Percentiles rank a stretch among this genome's conserved stretches.
These are phyloP conservation scores for Lithophane socia DNA, from an alignment of 2,888 invertebrate species.

Conservation along the genomic window DNA sequence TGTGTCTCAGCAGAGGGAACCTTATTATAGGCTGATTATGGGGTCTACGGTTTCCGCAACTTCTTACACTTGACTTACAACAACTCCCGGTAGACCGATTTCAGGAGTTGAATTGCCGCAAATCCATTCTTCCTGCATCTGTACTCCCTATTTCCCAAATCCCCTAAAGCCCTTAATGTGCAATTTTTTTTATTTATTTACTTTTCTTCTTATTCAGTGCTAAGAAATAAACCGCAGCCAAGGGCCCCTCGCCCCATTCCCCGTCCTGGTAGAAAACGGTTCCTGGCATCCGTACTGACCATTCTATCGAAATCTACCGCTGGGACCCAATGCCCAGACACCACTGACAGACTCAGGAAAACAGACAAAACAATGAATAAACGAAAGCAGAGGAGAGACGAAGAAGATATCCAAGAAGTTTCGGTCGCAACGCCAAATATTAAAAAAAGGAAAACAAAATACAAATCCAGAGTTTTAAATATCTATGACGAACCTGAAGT, in stretches of 20 bases:
- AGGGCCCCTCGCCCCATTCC: constrained; percentile 69
- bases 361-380: constrained; percentile 20
- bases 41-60: background rate
- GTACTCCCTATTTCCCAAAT: background rate
- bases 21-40: too few relatives aligned
- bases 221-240: constrained; percentile 21
- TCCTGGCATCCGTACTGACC: constrained; percentile 74
- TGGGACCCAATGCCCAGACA: constrained; percentile 75
- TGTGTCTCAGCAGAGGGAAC: background rate
- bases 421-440: background rate
- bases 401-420: constrained; percentile 4
- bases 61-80: too few relatives aligned
- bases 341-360: constrained; percentile 11
- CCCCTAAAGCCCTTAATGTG: background rate
- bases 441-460: constrained; percentile 62
- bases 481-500: constrained; percentile 53
- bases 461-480: constrained; percentile 69
- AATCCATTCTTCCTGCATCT: background rate
- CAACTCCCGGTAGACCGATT: background rate
- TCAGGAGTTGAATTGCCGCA: background rate
- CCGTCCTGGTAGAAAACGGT: constrained; percentile 70
- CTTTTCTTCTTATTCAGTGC: constrained; percentile 6
- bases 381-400: constrained; percentile 24
- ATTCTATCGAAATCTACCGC: constrained; percentile 78
- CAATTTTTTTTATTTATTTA: too few relatives aligned